phyloP scores from a whole-genome alignment of 2,797 vertebrate genomes.

The Falco columbarius region DNA sequence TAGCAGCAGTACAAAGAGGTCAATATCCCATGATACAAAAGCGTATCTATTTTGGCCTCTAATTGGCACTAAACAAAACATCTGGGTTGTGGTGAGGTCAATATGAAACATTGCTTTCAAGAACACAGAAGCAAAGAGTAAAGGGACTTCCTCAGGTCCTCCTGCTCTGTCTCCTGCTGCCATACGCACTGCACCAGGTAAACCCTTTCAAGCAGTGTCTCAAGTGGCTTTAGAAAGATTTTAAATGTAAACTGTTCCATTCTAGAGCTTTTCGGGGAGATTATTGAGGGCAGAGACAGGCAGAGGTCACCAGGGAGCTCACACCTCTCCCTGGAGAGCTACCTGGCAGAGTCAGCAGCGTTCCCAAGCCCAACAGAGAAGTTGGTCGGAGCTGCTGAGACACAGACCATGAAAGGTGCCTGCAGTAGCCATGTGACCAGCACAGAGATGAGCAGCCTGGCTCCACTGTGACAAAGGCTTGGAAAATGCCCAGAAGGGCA shows the following conservation, averaged over 20 bases:
- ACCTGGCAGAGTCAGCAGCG: neutral
- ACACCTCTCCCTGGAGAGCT: neutral
- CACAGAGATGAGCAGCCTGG: neutral
- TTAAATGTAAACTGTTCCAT: neutral
- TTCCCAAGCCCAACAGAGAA: neutral
- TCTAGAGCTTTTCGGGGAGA: neutral
- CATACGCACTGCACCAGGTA: rapidly evolving
- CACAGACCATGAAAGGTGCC: neutral
- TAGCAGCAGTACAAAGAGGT: neutral
- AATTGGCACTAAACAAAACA: neutral
- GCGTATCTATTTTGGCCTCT: neutral
- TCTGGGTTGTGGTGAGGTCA: neutral
- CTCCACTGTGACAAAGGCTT: neutral
- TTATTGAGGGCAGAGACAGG: neutral
- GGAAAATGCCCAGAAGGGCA: neutral
- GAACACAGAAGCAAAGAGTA: neutral
- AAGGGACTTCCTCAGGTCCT: neutral
- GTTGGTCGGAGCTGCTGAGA: neutral
- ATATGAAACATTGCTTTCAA: neutral
- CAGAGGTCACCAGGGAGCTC: neutral
- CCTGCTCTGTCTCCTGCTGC: neutral
- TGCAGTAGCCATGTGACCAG: neutral
- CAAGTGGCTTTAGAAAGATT: neutral
- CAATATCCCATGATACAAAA: neutral
- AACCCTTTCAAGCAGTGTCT: neutral